Conservation (phyloP, 2,113 vertebrate species). For the Elephantulus edwardii region DNA sequence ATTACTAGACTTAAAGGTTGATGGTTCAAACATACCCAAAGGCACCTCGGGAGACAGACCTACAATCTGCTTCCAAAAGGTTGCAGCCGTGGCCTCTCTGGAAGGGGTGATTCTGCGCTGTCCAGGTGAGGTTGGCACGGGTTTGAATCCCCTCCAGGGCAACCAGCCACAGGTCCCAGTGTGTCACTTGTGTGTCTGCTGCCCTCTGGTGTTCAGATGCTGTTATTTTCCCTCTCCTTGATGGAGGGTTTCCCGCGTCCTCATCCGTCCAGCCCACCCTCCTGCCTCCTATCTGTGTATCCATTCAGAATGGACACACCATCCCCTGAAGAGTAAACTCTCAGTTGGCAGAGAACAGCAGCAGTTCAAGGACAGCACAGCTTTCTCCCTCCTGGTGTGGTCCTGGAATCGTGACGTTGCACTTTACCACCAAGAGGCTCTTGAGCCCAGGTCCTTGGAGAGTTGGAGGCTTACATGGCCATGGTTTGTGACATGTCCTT, state of each 20-base stretch:
- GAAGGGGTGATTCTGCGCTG: background rate
- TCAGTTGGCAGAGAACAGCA: background rate
- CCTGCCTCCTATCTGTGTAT: fast-evolving
- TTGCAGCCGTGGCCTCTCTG: background rate
- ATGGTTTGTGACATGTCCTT: background rate
- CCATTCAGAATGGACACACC: background rate
- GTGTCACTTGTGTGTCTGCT: constrained; percentile 31
- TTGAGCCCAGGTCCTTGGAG: background rate
- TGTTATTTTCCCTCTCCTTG: constrained; percentile 39
- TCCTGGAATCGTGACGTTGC: background rate
- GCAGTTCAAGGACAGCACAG: background rate
- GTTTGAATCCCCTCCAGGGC: background rate
- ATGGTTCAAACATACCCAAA: background rate
- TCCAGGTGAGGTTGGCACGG: background rate
- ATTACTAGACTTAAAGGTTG: background rate
- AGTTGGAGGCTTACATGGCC: background rate
- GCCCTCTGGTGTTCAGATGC: constrained; percentile 73
- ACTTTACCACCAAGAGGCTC: constrained; percentile 2
- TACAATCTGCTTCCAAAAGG: background rate
- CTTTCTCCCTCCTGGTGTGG: background rate
- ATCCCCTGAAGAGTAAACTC: background rate
- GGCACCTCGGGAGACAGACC: background rate
- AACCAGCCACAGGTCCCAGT: background rate
- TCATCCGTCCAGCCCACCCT: fast-evolving
- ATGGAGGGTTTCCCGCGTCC: fast-evolving